These are phyloP conservation scores for Ochropleura plecta DNA, from an alignment of 2,888 invertebrate species.

Conservation along the genomic window DNA sequence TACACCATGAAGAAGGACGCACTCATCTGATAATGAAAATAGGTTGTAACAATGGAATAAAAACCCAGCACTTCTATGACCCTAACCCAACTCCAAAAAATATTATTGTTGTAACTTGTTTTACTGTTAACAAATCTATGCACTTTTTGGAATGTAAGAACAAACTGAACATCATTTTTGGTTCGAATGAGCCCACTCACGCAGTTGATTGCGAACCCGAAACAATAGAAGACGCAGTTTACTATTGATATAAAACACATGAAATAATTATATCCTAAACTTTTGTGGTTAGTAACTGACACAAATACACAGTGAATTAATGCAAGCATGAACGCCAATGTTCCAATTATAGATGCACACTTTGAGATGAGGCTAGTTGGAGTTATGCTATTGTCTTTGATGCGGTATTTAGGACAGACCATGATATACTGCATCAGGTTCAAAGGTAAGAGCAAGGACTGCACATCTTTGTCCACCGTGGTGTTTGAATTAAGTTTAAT, in stretches of 20 bases:
- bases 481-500: neutral
- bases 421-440: slow-evolving; percentile 40
- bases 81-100: slow-evolving; percentile 37
- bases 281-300: neutral
- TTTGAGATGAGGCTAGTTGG: slow-evolving; percentile 16
- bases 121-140: slow-evolving; percentile 25
- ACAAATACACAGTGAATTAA: neutral
- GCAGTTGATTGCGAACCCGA: slow-evolving; percentile 4
- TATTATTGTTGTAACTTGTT: neutral
- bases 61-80: neutral
- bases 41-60: neutral
- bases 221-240: neutral
- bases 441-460: slow-evolving; percentile 41
- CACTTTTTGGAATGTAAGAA: slow-evolving; percentile 29
- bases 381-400: slow-evolving; percentile 28
- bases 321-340: neutral
- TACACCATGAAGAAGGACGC: neutral
- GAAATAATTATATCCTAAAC: no score
- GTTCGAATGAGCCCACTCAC: neutral
- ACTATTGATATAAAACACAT: neutral
- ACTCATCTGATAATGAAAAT: neutral
- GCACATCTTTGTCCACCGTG: slow-evolving; percentile 37
- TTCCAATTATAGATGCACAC: slow-evolving; percentile 21
- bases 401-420: slow-evolving; percentile 40
- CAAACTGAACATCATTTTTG: neutral